Conservation (phyloP, 2,113 vertebrate species). For the Lamprologus sp. region DNA sequence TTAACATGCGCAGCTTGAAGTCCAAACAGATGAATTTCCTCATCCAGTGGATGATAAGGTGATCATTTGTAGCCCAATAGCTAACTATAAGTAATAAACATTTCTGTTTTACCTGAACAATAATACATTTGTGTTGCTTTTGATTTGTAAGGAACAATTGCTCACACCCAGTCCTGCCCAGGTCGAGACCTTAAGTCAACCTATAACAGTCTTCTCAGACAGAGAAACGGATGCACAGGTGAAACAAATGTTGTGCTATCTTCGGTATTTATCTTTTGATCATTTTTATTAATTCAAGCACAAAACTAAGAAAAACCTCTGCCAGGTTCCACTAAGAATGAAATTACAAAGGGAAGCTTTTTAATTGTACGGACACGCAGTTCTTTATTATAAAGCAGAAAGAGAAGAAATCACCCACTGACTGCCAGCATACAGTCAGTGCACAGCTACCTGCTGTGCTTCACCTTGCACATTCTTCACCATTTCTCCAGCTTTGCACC, state of each 20-base stretch:
- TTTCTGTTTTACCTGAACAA: neutral
- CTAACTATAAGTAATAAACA: neutral
- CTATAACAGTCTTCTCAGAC: neutral
- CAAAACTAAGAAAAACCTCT: neutral
- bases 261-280: neutral
- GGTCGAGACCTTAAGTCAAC: neutral
- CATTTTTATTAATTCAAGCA: neutral
- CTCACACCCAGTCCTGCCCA: neutral
- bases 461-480: neutral
- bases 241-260: neutral
- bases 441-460: neutral
- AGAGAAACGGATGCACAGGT: neutral
- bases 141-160: neutral
- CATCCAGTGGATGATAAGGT: neutral
- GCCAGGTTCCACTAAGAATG: neutral
- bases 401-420: neutral
- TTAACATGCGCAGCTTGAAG: neutral
- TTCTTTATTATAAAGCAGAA: neutral
- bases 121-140: neutral
- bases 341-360: neutral
- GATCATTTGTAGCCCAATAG: neutral
- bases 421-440: neutral
- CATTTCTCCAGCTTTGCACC: neutral
- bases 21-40: neutral
- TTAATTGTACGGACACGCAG: fast-evolving